Percentiles rank a stretch among this genome's conserved stretches.
Conservation (phyloP, 2,113 vertebrate species). For the Lathamus discolor region DNA sequence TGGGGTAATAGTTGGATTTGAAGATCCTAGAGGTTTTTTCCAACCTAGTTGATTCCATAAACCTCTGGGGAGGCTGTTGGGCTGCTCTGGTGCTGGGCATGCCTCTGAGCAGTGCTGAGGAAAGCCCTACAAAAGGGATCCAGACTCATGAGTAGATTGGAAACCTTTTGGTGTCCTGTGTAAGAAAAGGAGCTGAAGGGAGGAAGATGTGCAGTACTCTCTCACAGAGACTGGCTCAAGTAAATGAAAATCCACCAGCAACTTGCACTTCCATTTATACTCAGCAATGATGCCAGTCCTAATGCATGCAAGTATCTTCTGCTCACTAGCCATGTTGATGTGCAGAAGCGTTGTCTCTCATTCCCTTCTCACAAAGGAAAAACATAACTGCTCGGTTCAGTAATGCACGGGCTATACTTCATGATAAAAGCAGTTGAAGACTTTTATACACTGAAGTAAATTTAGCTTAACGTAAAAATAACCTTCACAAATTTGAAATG, state of each 20-base stretch:
- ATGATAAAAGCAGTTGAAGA: neutral
- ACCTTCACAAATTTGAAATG: neutral
- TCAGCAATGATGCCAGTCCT: neutral
- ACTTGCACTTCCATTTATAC: neutral
- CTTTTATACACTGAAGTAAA: neutral
- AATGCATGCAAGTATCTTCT: neutral
- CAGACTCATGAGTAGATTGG: neutral
- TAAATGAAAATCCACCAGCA: neutral
- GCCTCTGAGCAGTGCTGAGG: neutral
- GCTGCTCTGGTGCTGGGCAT: too few species aligned
- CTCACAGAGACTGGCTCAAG: neutral
- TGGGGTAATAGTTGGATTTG: neutral
- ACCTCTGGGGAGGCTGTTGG: neutral
- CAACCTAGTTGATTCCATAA: neutral
- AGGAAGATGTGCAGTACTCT: neutral
- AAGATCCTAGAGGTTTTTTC: neutral
- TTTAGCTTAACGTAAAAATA: slow-evolving; percentile 7
- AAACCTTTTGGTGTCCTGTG: neutral
- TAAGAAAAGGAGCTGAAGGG: neutral
- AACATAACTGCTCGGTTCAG: neutral
- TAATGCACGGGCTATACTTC: neutral
- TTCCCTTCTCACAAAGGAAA: neutral
- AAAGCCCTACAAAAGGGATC: neutral
- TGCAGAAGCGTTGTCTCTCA: neutral
- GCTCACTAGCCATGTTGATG: neutral